Evolutionary conservation across 2,113 vertebrate species (phyloP).

Genomic region (Dermatemys mawii): DNA sequence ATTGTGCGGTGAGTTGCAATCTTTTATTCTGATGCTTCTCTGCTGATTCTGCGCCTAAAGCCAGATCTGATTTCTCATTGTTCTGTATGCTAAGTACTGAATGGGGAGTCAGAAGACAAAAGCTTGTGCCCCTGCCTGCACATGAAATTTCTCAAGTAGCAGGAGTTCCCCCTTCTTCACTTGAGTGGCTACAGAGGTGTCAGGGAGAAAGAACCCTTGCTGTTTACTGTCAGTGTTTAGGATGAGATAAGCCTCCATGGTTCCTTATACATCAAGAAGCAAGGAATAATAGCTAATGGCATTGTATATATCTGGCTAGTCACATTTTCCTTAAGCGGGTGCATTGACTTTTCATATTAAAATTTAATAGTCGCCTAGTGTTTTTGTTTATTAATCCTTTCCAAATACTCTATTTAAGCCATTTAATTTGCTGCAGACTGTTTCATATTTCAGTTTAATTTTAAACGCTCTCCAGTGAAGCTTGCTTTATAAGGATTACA

Average conservation of each 20-base stretch:
- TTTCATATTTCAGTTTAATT: neutral
- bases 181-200: neutral
- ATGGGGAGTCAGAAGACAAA: neutral
- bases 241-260: neutral
- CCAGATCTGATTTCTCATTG: neutral
- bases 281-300: neutral
- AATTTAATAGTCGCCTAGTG: neutral
- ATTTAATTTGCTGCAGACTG: neutral
- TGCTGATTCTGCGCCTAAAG: neutral
- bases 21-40: neutral
- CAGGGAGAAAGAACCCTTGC: slow-evolving; percentile 3
- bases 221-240: neutral
- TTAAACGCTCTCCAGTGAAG: neutral
- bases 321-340: neutral
- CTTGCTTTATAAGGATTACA: neutral
- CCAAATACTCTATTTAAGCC: neutral
- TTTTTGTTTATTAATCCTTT: slow-evolving; percentile 12
- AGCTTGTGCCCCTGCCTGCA: neutral
- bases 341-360: neutral
- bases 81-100: neutral
- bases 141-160: neutral
- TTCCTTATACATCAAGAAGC: neutral
- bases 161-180: slow-evolving; percentile 1
- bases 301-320: neutral
- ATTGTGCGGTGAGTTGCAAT: neutral